These are phyloP conservation scores for Rhincodon typus DNA, from an alignment of 2,797 vertebrate genomes.

Conservation along the genomic window DNA sequence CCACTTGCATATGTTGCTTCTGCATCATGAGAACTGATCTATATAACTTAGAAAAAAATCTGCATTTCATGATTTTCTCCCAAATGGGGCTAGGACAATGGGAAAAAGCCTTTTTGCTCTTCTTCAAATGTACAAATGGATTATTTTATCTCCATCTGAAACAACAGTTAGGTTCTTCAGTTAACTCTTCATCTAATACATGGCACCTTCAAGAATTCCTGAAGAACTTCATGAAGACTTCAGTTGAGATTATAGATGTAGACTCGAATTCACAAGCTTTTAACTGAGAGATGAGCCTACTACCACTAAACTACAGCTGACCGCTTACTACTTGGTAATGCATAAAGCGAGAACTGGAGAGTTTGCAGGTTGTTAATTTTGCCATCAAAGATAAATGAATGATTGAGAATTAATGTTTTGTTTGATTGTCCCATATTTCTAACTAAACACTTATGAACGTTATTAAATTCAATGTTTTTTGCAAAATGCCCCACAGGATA, in stretches of 20 bases:
- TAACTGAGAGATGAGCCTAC: not conserved
- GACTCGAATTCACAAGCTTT: not conserved
- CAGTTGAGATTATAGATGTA: too few species aligned
- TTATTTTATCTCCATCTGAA: not conserved
- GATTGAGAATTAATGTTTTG: not conserved
- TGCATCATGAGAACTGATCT: not conserved
- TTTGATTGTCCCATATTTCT: not conserved
- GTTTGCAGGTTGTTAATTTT: not conserved
- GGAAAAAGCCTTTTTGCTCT: not conserved
- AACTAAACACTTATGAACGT: not conserved
- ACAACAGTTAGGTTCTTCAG: not conserved
- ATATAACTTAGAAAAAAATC: not conserved
- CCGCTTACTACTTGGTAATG: not conserved
- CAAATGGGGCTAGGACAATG: not conserved
- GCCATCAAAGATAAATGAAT: not conserved
- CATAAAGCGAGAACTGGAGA: not conserved
- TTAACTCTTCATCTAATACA: not conserved
- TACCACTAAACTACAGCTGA: not conserved
- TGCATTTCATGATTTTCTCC: not conserved
- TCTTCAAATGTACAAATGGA: not conserved
- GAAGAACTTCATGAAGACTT: not conserved
- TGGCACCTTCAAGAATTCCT: not conserved
- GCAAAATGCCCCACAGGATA: not conserved
- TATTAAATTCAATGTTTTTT: not conserved
- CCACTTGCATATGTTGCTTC: not conserved